Base-by-base conservation (phyloP, 2,797 vertebrate genomes). In the Hipposideros larvatus region DNA sequence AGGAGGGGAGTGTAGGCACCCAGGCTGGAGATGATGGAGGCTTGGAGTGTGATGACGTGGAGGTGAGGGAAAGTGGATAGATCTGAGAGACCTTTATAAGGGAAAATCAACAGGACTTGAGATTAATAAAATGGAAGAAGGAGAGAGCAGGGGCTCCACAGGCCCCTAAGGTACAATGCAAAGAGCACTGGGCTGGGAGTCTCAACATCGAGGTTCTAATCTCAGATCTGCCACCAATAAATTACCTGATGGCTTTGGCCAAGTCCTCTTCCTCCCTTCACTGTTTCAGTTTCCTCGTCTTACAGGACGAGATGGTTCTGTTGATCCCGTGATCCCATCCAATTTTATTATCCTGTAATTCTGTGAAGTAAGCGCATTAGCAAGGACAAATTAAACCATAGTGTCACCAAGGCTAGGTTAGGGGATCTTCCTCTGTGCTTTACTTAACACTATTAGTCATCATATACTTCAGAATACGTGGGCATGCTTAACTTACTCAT, bases 201-300 rank as follows among this genome's bases (percentile, higher is more conserved):
- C 91, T 88, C 28, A 71, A 73, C 59, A 43, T 41, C 16, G 4
- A 87, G 68, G 59, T 63, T 86, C 63, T 74, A 53, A n/a, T 61
- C 51, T 15, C 46, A 79, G 41, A 26, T 55, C 41, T 37, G 24
- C 43, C 63, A 55, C 41, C 71, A 61, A 2, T 22, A 37, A 43
- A 55, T 43, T 15, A 55, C 66, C 31, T 34, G 14, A 11, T 41
- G 78, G 10, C 71, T 91, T 61, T 80, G 19, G 37, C 53, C 46
- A n/a, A 70, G 46, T 73, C 55, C 0, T 19, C 65, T 51, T 26
- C 14, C 31, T 7, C 26, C 73, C 31, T 79, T 48, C 22, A 5
- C 22, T 43, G n/a, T 46, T 43, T 37, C 21, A 2, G 22, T 48
- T 31, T 21, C 46, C 26, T 80, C 16, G 4, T 46, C 15, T 53